A percentile compares a stretch with the other conserved stretches of the same genome.
Evolutionary conservation across 2,113 vertebrate species (phyloP).

Genomic region (Odobenus rosmarus): DNA sequence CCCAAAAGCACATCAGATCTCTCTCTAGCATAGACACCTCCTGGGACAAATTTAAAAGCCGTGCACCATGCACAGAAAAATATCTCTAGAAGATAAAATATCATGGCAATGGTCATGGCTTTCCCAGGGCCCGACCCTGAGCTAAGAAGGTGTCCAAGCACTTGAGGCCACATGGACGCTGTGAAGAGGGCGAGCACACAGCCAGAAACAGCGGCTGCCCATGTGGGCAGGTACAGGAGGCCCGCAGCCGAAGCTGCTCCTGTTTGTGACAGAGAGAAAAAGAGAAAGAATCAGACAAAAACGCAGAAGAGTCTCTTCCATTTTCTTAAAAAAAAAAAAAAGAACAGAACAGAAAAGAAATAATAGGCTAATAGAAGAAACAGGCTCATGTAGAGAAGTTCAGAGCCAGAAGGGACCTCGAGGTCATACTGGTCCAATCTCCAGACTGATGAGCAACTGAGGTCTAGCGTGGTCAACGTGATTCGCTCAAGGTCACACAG

Average conservation of each 20-base stretch:
- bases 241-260: constrained; percentile 81
- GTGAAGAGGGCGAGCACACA: constrained; percentile 82
- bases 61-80: constrained; percentile 88
- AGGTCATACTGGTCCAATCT: background rate
- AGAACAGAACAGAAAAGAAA: no score
- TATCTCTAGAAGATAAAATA: constrained; percentile 79
- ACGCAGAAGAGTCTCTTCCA: background rate
- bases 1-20: constrained; percentile 87
- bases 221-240: constrained; percentile 84
- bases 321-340: background rate
- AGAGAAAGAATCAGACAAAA: background rate
- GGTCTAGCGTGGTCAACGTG: background rate
- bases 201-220: constrained; percentile 84
- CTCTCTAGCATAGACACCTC: constrained; percentile 86
- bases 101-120: constrained; percentile 83
- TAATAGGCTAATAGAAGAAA: no score
- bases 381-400: background rate
- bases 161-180: constrained; percentile 82
- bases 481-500: background rate
- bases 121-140: constrained; percentile 79
- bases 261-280: constrained; percentile 38
- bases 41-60: constrained; percentile 88
- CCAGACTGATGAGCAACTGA: background rate
- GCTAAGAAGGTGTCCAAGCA: constrained; percentile 74
- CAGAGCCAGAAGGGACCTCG: background rate